These are phyloP conservation scores for Rhinolophus sinicus DNA, from an alignment of 2,113 vertebrate genomes.

Conservation along the genomic window DNA sequence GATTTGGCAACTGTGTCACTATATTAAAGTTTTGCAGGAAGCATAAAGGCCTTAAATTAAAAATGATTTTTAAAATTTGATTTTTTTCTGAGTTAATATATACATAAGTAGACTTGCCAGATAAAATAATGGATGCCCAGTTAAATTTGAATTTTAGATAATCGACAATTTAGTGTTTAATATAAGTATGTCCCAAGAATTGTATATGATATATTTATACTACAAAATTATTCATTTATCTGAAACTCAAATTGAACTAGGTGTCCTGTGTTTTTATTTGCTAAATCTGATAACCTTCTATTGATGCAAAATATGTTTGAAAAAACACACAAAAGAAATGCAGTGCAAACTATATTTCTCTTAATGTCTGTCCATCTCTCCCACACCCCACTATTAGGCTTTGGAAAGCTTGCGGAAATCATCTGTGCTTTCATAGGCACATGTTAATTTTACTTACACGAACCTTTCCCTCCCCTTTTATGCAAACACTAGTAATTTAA, in stretches of 20 bases:
- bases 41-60: background rate
- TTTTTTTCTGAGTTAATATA: background rate
- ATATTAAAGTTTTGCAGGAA: background rate
- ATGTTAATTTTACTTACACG: background rate
- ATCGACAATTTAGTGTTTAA: slow-evolving; percentile 11
- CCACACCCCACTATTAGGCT: background rate
- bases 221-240: background rate
- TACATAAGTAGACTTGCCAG: background rate
- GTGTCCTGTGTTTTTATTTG: slow-evolving; percentile 28
- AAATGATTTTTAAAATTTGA: background rate
- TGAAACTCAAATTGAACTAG: background rate
- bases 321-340: background rate
- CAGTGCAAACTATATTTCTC: background rate
- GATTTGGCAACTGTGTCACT: background rate
- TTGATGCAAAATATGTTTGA: background rate
- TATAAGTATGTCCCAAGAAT: background rate
- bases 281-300: background rate
- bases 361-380: background rate
- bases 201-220: background rate
- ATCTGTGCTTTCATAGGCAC: background rate
- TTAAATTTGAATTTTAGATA: slow-evolving; percentile 49
- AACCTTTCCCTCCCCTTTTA: background rate
- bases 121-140: background rate
- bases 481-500: background rate
- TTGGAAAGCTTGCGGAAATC: background rate